These are phyloP conservation scores for Drosophila aldrichi DNA, from an alignment of 2,888 invertebrate genomes.

Conservation along the genomic window DNA sequence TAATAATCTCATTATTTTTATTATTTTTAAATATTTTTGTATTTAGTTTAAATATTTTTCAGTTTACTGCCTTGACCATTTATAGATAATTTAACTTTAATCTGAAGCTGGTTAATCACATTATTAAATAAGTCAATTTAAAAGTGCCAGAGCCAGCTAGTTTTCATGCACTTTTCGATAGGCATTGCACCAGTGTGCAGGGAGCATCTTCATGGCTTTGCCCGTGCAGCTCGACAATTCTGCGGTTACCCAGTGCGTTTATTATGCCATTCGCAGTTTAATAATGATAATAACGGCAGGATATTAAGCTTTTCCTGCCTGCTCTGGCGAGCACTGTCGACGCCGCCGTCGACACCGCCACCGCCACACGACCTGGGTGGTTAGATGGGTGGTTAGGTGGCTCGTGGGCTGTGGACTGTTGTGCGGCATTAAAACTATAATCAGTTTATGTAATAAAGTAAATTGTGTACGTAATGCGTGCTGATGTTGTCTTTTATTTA, in stretches of 20 bases:
- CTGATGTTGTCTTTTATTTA: slow-evolving; percentile 79
- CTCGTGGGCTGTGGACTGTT: slow-evolving; percentile 20
- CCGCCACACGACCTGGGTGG: slow-evolving; percentile 18
- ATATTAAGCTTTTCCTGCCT: slow-evolving; percentile 79
- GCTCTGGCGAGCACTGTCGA: slow-evolving; percentile 43
- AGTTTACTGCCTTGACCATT: too few relatives aligned
- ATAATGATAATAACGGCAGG: slow-evolving; percentile 81
- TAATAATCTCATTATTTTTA: too few relatives aligned
- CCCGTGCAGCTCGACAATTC: slow-evolving; percentile 50
- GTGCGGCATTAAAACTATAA: slow-evolving; percentile 77
- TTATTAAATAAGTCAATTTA: too few relatives aligned
- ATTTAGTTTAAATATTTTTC: too few relatives aligned
- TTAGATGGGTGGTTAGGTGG: slow-evolving; percentile 1
- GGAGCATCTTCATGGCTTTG: slow-evolving; percentile 34
- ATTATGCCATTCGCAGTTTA: slow-evolving; percentile 81
- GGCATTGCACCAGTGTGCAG: slow-evolving; percentile 31
- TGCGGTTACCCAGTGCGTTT: slow-evolving; percentile 74
- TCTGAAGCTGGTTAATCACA: too few relatives aligned
- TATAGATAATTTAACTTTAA: too few relatives aligned
- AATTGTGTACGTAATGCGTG: slow-evolving; percentile 80
- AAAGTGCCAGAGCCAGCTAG: too few relatives aligned
- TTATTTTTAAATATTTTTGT: too few relatives aligned
- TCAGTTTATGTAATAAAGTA: slow-evolving; percentile 80
- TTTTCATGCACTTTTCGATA: not conserved
- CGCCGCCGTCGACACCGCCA: slow-evolving; percentile 4